phyloP scores from a whole-genome alignment of 2,797 vertebrate species.

The Tangara arthus region DNA sequence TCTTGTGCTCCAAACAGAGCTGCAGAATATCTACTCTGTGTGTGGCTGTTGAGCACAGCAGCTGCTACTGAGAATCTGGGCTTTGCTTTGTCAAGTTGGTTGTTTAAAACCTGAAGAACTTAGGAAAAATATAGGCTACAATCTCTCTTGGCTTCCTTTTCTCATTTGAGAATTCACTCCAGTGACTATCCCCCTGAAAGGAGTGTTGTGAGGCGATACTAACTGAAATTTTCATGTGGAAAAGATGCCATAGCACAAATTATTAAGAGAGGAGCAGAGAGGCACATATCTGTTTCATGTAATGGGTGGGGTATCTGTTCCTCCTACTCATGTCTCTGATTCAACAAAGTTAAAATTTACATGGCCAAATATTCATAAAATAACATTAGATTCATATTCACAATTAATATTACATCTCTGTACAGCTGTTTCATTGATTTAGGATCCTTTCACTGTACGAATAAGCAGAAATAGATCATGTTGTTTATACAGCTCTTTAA shows the following conservation, averaged over 20 bases:
- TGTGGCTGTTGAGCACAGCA: neutral
- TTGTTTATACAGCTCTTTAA: neutral
- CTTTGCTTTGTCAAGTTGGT: neutral
- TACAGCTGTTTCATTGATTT: neutral
- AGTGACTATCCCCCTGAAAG: neutral
- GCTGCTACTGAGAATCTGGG: neutral
- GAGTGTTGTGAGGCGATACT: neutral
- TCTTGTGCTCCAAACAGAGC: neutral
- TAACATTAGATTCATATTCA: neutral
- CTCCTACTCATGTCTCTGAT: neutral
- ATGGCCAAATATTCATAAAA: neutral
- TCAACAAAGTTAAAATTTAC: neutral
- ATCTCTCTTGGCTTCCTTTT: neutral
- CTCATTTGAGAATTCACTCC: neutral
- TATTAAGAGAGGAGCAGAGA: neutral
- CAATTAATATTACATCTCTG: neutral
- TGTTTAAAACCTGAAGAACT: neutral
- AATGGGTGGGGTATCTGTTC: neutral
- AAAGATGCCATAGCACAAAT: neutral
- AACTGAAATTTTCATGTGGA: neutral
- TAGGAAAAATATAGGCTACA: neutral
- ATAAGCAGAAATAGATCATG: neutral
- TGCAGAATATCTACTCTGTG: neutral
- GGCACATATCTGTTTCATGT: neutral
- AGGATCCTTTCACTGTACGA: neutral